Evolutionary conservation across 2,888 invertebrate species (phyloP).

Genomic region (Melanostoma mellinum): DNA sequence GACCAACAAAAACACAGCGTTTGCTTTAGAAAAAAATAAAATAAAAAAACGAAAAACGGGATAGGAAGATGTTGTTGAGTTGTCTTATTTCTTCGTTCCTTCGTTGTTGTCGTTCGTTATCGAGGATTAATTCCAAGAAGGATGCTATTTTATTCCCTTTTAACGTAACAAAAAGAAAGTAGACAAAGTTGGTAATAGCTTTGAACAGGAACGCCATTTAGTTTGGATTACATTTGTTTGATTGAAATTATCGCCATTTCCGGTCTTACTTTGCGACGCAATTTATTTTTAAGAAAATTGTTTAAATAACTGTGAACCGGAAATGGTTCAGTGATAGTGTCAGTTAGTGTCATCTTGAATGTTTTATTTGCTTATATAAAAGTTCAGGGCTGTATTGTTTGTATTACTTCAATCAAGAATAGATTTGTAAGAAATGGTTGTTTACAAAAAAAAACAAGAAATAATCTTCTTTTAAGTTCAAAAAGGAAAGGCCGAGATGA

Average conservation of each 20-base stretch:
- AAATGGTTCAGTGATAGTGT: not conserved
- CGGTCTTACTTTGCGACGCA: conserved; percentile 24
- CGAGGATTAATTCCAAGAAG: conserved; percentile 28
- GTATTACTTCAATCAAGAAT: too few relatives aligned
- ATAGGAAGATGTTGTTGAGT: conserved; percentile 10
- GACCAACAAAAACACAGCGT: conserved; percentile 4
- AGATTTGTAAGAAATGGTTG: too few relatives aligned
- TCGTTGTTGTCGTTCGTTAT: conserved; percentile 19
- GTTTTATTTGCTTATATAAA: too few relatives aligned
- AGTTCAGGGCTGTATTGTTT: too few relatives aligned
- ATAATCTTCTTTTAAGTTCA: too few relatives aligned
- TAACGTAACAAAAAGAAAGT: not conserved
- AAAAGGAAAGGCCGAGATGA: too few relatives aligned
- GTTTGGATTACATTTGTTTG: conserved; percentile 33
- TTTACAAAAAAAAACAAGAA: too few relatives aligned
- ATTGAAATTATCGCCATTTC: conserved; percentile 33
- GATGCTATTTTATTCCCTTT: not conserved
- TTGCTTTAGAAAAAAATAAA: not conserved
- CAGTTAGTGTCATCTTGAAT: conserved; percentile 10
- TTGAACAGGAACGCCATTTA: conserved; percentile 30
- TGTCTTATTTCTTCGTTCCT: conserved; percentile 8
- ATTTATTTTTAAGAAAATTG: conserved; percentile 21
- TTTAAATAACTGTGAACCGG: conserved; percentile 2
- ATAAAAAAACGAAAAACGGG: not conserved
- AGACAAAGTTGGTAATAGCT: conserved; percentile 32